Base-by-base conservation (phyloP, 2,797 vertebrate species). In the Syndactyla subalaris region DNA sequence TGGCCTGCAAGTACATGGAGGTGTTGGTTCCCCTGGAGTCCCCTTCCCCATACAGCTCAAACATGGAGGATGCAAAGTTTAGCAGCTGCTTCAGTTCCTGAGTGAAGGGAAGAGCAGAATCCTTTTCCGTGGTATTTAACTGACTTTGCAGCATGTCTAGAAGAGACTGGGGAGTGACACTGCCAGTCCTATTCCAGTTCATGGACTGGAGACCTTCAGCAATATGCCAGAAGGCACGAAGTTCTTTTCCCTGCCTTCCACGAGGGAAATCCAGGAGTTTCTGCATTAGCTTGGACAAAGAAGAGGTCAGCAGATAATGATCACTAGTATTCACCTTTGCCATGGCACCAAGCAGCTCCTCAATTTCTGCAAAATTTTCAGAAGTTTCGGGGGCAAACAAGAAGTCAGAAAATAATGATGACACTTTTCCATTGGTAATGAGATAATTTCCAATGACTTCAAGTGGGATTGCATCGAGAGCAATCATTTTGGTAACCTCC, bases 401-500 rank as follows among this genome's bases (percentile, higher is more conserved):
- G 51, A 95, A 92, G 59, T 83, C 93, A 88, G 83, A 94, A 93
- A 96, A 88, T 68, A 96, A 95, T 7, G 93, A 92, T 26, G 83
- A 75, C 18, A 84, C 23, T 45, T 94, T 49, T 55, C 93, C 85
- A 62, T 55, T 92, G 86, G 46, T 41, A 51, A 46, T 34, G 51
- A 96, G 70, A 38, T 88, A 81, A 84, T 90, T 83, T 58, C 72
- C 88, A n/a, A 24, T 41, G 43, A 90, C 90, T 88, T 93, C 76
- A 84, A 92, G 88, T 0, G 48, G 75, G 62, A 94, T 0, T 51
- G 70, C 54, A 51, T 65, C 30, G 18, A 94, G 58, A 52, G 76
- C 62, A 84, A 94, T 68, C 82, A 66, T 93, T 95, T 90, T 96
- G n/a, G 95, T 81, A 90, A 85, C 59, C 66, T 95, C 90, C 95